A percentile compares a stretch with the other conserved stretches of the same genome.
Evolutionary conservation across 1,140 invertebrate genomes (phyloP).

Genomic region (Rhagoletis pomonella): DNA sequence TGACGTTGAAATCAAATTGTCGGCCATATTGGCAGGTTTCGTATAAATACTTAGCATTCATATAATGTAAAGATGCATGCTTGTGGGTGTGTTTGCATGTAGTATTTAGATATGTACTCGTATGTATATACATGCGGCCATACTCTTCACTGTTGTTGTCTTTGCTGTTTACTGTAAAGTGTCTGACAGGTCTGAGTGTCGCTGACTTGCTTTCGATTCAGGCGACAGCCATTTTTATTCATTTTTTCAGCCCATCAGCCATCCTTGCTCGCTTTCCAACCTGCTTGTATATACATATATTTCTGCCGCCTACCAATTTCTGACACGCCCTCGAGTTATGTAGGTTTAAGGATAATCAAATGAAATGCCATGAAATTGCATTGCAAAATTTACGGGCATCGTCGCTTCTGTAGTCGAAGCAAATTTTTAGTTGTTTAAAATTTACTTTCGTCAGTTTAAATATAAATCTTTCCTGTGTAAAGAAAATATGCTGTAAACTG

Average conservation of each 20-base stretch:
- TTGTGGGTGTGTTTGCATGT: background rate
- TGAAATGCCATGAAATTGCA: conserved; percentile 39
- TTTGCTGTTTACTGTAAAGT: conserved; percentile 51
- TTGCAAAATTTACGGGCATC: background rate
- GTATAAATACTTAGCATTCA: conserved; percentile 31
- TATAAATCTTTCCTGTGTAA: too few species aligned
- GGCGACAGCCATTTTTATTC: conserved; percentile 57
- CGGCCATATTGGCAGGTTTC: conserved; percentile 44
- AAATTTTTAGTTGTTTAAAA: background rate
- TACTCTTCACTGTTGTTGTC: conserved; percentile 53
- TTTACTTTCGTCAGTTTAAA: background rate
- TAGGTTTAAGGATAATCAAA: conserved; percentile 34
- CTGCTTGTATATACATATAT: background rate
- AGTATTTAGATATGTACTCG: background rate
- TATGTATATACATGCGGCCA: background rate
- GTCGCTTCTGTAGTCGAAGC: background rate
- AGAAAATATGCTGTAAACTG: too few species aligned
- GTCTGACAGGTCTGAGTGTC: conserved; percentile 59
- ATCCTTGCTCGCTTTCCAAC: background rate
- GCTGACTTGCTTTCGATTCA: conserved; percentile 69
- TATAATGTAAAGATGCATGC: too few species aligned
- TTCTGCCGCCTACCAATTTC: background rate
- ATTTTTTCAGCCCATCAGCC: background rate
- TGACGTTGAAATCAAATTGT: conserved; percentile 45
- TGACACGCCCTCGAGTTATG: background rate